Evolutionary conservation across 2,797 vertebrate species (phyloP), one percentile per base, ranked within the genome.

Genomic region (Psittacula derbiana): DNA sequence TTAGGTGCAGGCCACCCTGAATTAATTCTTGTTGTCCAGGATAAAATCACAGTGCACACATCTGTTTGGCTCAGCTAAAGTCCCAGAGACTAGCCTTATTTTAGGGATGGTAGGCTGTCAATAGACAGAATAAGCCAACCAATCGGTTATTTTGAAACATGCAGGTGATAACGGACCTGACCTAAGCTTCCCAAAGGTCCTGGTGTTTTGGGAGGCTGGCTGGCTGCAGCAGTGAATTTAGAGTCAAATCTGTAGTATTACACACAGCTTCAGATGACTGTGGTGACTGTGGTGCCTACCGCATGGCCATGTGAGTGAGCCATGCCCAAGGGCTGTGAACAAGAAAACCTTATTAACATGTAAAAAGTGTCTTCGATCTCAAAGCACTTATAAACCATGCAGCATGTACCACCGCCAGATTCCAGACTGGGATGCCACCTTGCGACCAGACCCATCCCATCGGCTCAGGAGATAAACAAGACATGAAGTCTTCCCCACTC

Each of bases 271-370:
- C 55, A 80, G 50, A 13, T 23, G 46, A 36, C 43, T 67, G 4
- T 2, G 8, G 62, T 49, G 72, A 78, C 31, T 23, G 7, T 11
- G 28, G 21, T 36, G 64, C 4, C 13, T 33, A 55, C 16, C 30
- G 38, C 31, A 21, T 0, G 0, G 43, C 36, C n/a, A 44, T 0
- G 0, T 7, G 6, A 60, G 20, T 0, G 1, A 90, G 43, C 40
- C 8, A 3, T 40, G n/a, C 31, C 25, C 41, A 58, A 36, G 6
- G 43, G 44, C 30, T 83, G 53, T 4, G 4, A 80, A 67, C 0
- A 0, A 80, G 30, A 82, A 86, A 90, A 65, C 28, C 30, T 36
- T 17, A 66, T 13, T n/a, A 43, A 70, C 2, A 1, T 3, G 16
- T 4, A 61, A 10, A 36, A 67, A 67, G 16, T 21, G 43, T 21